phyloP scores from a whole-genome alignment of 2,113 vertebrate genomes.

The Rynchops niger region DNA sequence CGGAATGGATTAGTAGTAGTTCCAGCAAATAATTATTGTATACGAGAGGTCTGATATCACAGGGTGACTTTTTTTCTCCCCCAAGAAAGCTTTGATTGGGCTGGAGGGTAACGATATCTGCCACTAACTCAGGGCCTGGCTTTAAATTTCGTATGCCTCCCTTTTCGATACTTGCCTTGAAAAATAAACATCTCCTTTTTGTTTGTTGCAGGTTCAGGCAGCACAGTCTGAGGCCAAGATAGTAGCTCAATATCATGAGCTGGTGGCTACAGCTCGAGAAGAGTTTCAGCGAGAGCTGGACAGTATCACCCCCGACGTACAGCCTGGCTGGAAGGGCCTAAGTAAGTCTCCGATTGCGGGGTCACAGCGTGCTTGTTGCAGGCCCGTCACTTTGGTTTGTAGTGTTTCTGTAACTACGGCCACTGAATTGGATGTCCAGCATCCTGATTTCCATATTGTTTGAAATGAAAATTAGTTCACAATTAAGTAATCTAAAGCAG shows the following conservation, averaged over 20 bases:
- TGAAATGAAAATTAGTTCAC: not conserved
- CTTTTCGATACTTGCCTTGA: not conserved
- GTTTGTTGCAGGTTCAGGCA: conserved; percentile 81
- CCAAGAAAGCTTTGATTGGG: not conserved
- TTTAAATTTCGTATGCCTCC: not conserved
- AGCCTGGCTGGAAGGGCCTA: conserved; percentile 92
- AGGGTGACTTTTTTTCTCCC: not conserved
- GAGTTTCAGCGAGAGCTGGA: conserved; percentile 92
- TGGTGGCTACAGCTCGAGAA: conserved; percentile 88
- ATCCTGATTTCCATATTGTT: not conserved
- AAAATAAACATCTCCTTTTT: not conserved
- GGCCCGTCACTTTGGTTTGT: not conserved
- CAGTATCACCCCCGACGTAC: conserved; percentile 91
- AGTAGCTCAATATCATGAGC: conserved; percentile 91
- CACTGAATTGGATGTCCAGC: not conserved
- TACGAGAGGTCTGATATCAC: not conserved
- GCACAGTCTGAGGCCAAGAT: conserved; percentile 92
- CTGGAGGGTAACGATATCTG: not conserved
- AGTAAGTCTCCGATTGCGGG: conserved; percentile 78
- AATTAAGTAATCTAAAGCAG: not conserved
- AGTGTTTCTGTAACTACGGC: not conserved
- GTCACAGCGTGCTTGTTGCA: not conserved
- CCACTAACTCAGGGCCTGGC: not conserved
- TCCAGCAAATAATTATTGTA: not conserved
- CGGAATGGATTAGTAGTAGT: not conserved